Evolutionary conservation across 64 coral and sea anemone genomes (phyloP).

Genomic region (Porites australiensis): DNA sequence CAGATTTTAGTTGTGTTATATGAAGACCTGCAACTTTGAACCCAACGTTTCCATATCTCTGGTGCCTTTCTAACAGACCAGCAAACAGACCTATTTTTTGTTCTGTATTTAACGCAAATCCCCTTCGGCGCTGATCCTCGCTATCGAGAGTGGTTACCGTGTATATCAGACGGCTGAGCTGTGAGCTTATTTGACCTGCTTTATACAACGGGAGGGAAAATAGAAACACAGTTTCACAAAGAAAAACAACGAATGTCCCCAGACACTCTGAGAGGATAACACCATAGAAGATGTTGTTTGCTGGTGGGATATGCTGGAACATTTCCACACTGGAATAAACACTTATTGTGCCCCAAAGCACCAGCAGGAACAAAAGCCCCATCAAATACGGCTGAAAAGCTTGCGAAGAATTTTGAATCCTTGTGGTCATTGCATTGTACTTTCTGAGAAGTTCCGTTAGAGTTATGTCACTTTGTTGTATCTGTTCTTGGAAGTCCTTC

Average conservation of each 20-base stretch:
- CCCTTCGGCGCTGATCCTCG: too few relatives aligned
- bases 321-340: constrained; percentile 77
- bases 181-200: constrained; percentile 59
- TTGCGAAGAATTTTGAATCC: constrained; percentile 51
- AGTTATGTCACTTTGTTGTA: constrained; percentile 6
- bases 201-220: constrained; percentile 60
- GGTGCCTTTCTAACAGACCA: constrained; percentile 55
- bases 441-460: constrained; percentile 33
- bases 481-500: constrained; percentile 39
- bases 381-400: constrained; percentile 68
- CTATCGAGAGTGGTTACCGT: background rate
- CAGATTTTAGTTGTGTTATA: constrained; percentile 69
- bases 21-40: constrained; percentile 75
- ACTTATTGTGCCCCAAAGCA: constrained; percentile 72
- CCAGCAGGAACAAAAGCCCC: constrained; percentile 58
- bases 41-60: constrained; percentile 63
- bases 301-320: constrained; percentile 39
- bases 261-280: constrained; percentile 53
- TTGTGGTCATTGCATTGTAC: constrained; percentile 51
- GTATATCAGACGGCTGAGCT: constrained; percentile 51
- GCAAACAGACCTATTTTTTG: constrained; percentile 47
- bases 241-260: constrained; percentile 54
- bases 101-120: constrained; percentile 1
- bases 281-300: background rate
- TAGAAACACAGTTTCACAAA: constrained; percentile 57